A percentile compares a stretch with the other conserved stretches of the same genome.
phyloP scores from a whole-genome alignment of 2,113 vertebrate genomes.

The Tauraco erythrolophus region DNA sequence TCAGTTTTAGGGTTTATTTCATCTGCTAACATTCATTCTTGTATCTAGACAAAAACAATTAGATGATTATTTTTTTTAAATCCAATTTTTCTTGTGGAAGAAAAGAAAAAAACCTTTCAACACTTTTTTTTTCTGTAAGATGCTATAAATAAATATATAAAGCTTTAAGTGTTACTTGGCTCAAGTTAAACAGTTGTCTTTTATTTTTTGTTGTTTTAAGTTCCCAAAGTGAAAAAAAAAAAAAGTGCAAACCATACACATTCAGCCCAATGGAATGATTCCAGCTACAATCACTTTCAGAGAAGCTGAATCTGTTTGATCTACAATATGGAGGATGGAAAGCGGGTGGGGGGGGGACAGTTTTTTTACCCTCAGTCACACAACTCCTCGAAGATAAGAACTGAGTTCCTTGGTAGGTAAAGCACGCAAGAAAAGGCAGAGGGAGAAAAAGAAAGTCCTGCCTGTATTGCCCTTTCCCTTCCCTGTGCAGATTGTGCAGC shows the following conservation, averaged over 20 bases:
- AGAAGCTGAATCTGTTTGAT: conserved; percentile 12
- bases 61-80: conserved; percentile 49
- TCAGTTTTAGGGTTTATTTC: conserved; percentile 78
- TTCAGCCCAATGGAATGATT: conserved; percentile 16
- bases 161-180: conserved; percentile 75
- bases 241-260: conserved; percentile 56
- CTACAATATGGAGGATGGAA: background rate
- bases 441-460: background rate
- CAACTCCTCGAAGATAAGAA: background rate
- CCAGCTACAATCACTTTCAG: background rate
- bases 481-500: background rate
- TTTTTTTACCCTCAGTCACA: background rate
- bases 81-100: conserved; percentile 57
- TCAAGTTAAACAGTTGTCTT: conserved; percentile 67
- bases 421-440: background rate
- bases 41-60: conserved; percentile 77
- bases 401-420: background rate
- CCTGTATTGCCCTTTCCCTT: background rate
- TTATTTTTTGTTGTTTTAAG: background rate
- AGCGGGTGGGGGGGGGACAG: background rate
- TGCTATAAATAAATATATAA: conserved; percentile 84
- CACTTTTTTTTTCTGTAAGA: conserved; percentile 66
- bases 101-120: conserved; percentile 60
- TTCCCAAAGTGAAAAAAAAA: conserved; percentile 27
- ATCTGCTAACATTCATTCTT: conserved; percentile 77